Evolutionary conservation across 2,888 invertebrate species (phyloP), one percentile per base, ranked within the genome.

Genomic region (Ophioninae sp.): DNA sequence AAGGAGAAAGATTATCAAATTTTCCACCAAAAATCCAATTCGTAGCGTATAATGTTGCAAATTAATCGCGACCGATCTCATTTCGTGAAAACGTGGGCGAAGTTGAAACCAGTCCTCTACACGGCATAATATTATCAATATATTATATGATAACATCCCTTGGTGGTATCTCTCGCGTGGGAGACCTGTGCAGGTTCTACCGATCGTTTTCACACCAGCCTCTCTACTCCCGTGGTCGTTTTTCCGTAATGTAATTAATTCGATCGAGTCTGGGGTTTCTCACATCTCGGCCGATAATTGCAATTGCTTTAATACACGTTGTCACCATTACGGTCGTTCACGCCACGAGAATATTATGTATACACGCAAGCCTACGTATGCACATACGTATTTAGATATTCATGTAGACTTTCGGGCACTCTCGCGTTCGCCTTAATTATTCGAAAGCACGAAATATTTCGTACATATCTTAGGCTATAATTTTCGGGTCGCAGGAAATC

Each of bases 161-260:
- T 61, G 41, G 30, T 68, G 62, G 37, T 56, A n/a, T 62, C 73
- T 65, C 56, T 56, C 61, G 61, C 77, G 44, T n/a, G 59, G 68
- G n/a, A 37, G 50, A 72, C 61, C 68, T 20, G 37, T 50, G 68
- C 69, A 68, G 77, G 37, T 69, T 37, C 59, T 69, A 59, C 44
- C 68, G 56, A 76, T 69, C 44, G 50, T 77, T 67, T 69, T 64
- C 50, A 57, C 65, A 23, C 57, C 20, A 21, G 57, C 56, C 73
- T 44, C 73, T 23, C 82, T 50, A 30, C 41, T 8, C 39, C 30
- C 65, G 72, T 72, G 68, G 61, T 76, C 81, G 82, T 78, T 83
- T 85, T 85, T 79, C 80, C 86, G 78, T 86, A 83, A 86, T 83
- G 80, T 85, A 84, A 86, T 86, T 82, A 85, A 85, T 86, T 86